Evolutionary conservation across 35 echinoderm and acorn worm species (phyloP).

Genomic region (Acanthaster planci): DNA sequence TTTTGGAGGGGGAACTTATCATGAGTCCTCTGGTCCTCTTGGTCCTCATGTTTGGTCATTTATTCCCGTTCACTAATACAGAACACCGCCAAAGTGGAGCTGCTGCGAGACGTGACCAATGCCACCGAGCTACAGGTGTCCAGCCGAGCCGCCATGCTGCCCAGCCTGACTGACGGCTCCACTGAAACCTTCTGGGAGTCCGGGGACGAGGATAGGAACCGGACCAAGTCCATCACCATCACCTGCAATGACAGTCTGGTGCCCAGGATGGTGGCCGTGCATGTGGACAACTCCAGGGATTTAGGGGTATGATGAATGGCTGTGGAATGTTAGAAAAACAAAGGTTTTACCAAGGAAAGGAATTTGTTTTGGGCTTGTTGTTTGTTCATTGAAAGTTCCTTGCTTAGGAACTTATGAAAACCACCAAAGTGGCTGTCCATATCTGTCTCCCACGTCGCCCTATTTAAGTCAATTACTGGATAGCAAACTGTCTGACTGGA

Average conservation of each 20-base stretch:
- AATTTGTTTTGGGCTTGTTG: too few species aligned
- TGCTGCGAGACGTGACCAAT: constrained; percentile 76
- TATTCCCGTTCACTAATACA: too few species aligned
- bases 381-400: too few species aligned
- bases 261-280: constrained; percentile 68
- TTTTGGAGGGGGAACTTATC: too few species aligned
- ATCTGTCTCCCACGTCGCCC: too few species aligned
- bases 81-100: constrained; percentile 65
- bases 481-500: too few species aligned
- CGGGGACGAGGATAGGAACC: constrained; percentile 96
- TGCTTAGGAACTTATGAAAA: too few species aligned
- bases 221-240: constrained; percentile 88
- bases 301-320: constrained; percentile 61
- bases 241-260: constrained; percentile 52
- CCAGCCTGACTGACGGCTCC: constrained; percentile 88
- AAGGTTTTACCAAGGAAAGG: too few species aligned
- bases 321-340: background rate
- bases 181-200: constrained; percentile 99
- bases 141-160: constrained; percentile 84
- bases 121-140: constrained; percentile 83
- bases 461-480: too few species aligned
- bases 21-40: too few species aligned
- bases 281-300: constrained; percentile 95
- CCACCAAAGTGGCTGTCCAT: too few species aligned
- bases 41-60: too few species aligned